Conservation (phyloP, 2,113 vertebrate species). For the Oncorhynchus kisutch region DNA sequence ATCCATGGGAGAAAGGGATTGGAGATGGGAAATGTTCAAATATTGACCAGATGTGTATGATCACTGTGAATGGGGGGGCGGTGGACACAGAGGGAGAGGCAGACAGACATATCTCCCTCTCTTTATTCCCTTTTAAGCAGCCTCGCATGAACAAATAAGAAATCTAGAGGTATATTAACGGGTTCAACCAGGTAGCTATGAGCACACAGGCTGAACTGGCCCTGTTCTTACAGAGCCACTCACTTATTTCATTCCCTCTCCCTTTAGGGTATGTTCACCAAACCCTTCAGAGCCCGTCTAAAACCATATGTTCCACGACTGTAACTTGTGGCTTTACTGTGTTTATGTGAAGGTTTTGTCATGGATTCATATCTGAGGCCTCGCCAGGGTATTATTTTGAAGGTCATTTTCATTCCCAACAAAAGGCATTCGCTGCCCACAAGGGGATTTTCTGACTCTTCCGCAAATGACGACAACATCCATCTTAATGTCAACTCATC, state of each 20-base stretch:
- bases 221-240: neutral
- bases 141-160: neutral
- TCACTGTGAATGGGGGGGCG: constrained; percentile 3
- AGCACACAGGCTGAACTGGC: neutral
- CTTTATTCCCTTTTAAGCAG: neutral
- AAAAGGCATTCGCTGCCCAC: neutral
- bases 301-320: neutral
- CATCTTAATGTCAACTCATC: constrained; percentile 7
- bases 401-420: no score
- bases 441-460: neutral
- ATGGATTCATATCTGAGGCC: neutral
- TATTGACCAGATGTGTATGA: constrained; percentile 34
- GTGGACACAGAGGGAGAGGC: neutral
- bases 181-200: neutral
- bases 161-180: neutral
- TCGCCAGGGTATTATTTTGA: neutral
- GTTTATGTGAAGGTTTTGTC: neutral
- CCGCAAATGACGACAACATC: constrained; percentile 25
- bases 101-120: neutral
- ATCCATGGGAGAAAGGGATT: neutral
- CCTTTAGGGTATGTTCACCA: neutral
- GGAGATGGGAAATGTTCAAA: constrained; percentile 23
- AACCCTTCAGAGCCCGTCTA: neutral
- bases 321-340: neutral
- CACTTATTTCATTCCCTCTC: neutral